Conservation (phyloP, 2,888 invertebrate species). For the Drosophila subquinaria region DNA sequence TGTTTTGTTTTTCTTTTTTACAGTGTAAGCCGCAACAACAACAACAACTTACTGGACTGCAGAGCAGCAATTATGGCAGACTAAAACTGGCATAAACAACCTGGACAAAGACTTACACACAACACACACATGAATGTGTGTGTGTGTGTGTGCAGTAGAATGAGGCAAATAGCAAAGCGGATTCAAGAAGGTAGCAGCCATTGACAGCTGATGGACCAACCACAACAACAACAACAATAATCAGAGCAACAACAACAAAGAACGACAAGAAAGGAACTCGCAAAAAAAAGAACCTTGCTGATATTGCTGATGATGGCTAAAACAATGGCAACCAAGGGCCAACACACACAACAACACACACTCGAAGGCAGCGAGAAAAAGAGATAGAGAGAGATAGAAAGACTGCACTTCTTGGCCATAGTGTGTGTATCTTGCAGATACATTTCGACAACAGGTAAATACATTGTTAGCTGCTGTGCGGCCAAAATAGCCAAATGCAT, state of each 20-base stretch:
- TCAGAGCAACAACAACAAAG: slow-evolving; percentile 8
- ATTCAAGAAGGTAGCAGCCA: slow-evolving; percentile 50
- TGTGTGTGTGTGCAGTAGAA: slow-evolving; percentile 1
- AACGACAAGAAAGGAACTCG: slow-evolving; percentile 26
- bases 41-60: slow-evolving; percentile 41
- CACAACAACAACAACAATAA: slow-evolving; percentile 26
- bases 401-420: slow-evolving; percentile 6
- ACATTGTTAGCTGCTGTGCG: slow-evolving; percentile 51
- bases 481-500: slow-evolving; percentile 62
- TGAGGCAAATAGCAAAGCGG: slow-evolving; percentile 25
- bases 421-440: slow-evolving; percentile 66
- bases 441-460: slow-evolving; percentile 77
- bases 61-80: slow-evolving; percentile 59
- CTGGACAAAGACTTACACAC: slow-evolving; percentile 29
- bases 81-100: slow-evolving; percentile 61
- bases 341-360: slow-evolving; percentile 29
- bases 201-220: slow-evolving; percentile 65
- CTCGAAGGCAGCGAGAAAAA: neutral
- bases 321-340: slow-evolving; percentile 59
- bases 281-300: slow-evolving; percentile 36
- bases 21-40: slow-evolving; percentile 44
- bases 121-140: neutral
- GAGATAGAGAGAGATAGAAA: neutral
- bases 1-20: neutral
- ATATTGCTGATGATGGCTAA: slow-evolving; percentile 62